Evolutionary conservation across 2,797 vertebrate species (phyloP).

Genomic region (Alca torda): DNA sequence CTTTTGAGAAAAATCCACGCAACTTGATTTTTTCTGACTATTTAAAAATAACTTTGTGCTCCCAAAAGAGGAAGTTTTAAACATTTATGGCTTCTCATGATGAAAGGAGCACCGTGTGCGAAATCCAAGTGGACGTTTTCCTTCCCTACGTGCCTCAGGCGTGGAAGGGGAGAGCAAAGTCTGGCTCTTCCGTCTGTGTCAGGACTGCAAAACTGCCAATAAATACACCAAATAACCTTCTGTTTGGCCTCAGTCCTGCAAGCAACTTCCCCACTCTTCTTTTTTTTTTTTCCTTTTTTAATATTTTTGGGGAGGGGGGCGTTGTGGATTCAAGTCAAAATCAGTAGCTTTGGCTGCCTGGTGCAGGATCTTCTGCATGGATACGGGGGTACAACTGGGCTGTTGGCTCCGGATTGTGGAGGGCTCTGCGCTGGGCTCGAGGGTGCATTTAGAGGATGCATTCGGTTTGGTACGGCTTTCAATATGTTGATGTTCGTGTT

Average conservation of each 20-base stretch:
- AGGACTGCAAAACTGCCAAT: neutral
- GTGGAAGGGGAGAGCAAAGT: neutral
- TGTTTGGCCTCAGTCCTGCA: neutral
- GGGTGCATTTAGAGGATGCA: neutral
- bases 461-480: accelerated
- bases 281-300: neutral
- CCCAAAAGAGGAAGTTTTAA: neutral
- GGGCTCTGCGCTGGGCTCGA: neutral
- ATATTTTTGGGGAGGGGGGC: too few relatives aligned
- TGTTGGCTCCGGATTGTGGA: neutral
- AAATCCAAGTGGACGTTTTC: neutral
- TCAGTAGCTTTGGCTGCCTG: neutral
- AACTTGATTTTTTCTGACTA: neutral
- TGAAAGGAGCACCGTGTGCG: neutral
- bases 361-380: neutral
- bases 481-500: neutral
- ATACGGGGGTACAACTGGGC: accelerated
- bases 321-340: neutral
- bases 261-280: neutral
- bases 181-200: neutral
- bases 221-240: neutral
- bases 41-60: neutral
- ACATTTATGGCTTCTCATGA: neutral
- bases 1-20: neutral
- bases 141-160: neutral